Conservation (phyloP, 2,888 invertebrate genomes). For the Himalopsyche anomala region DNA sequence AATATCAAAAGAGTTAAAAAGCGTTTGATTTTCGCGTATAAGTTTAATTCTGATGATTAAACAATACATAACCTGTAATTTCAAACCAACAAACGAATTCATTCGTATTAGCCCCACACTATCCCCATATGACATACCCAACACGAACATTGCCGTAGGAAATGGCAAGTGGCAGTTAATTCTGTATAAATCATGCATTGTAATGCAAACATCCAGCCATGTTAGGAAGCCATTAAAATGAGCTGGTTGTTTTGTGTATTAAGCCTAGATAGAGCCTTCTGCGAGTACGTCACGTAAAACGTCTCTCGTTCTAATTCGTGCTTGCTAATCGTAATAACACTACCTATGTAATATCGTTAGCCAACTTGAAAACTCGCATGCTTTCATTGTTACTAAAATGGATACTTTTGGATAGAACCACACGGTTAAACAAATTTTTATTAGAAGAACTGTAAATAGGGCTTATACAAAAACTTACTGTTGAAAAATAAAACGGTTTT, state of each 20-base stretch:
- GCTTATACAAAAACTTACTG: too few relatives aligned
- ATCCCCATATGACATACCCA: conserved; percentile 1
- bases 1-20: too few relatives aligned
- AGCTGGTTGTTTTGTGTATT: conserved; percentile 56
- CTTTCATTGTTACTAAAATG: too few relatives aligned
- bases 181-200: conserved; percentile 64
- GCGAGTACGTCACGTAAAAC: conserved; percentile 5
- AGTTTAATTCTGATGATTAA: background rate
- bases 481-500: too few relatives aligned
- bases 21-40: too few relatives aligned
- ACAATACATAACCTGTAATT: background rate
- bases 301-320: conserved; percentile 10
- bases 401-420: too few relatives aligned
- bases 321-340: conserved; percentile 9
- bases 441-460: too few relatives aligned
- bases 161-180: conserved; percentile 59
- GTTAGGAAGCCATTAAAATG: conserved; percentile 62
- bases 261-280: conserved; percentile 21
- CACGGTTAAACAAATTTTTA: too few relatives aligned
- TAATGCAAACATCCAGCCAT: conserved; percentile 63
- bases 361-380: too few relatives aligned
- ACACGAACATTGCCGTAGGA: conserved; percentile 50
- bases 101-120: background rate
- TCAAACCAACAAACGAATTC: background rate
- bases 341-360: background rate